A percentile compares a stretch with the other conserved stretches of the same genome.
phyloP scores from a whole-genome alignment of 2,888 invertebrate species.

The Abscondita cerata region DNA sequence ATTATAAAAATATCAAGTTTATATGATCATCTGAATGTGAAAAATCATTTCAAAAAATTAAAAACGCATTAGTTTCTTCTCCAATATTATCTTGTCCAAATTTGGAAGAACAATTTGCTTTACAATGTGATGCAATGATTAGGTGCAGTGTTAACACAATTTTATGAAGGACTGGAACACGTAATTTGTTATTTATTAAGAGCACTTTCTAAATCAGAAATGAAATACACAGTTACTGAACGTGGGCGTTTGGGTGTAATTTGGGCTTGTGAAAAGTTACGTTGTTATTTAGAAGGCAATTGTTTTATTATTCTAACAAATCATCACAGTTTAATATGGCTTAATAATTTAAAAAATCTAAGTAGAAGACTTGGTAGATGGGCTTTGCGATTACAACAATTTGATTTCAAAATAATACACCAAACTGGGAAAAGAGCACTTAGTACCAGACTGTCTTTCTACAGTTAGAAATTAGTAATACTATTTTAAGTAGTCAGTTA shows the following conservation, averaged over 20 bases:
- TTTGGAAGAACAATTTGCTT: constrained; percentile 21
- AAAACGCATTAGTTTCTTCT: constrained; percentile 17
- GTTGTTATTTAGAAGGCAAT: constrained; percentile 21
- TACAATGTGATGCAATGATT: constrained; percentile 31
- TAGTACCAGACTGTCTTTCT: too few species aligned
- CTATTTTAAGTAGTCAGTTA: too few species aligned
- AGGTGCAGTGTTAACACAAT: constrained; percentile 28
- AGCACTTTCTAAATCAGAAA: constrained; percentile 18
- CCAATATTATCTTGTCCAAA: constrained; percentile 28
- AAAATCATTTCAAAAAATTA: constrained; percentile 13
- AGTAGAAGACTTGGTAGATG: constrained; percentile 27
- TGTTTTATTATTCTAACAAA: constrained; percentile 20
- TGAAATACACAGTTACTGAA: constrained; percentile 27
- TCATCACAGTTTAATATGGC: constrained; percentile 20
- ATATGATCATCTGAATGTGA: constrained; percentile 17
- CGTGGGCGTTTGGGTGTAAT: constrained; percentile 31
- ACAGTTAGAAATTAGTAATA: too few species aligned
- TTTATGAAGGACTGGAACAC: constrained; percentile 12
- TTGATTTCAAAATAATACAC: constrained; percentile 35
- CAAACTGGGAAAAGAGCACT: constrained; percentile 21
- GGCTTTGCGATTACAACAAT: constrained; percentile 37
- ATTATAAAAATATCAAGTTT: constrained; percentile 15
- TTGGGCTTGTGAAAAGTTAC: constrained; percentile 25
- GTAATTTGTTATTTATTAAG: constrained; percentile 28
- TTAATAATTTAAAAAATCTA: constrained; percentile 23